phyloP scores from a whole-genome alignment of 2,113 vertebrate species.

The Rhynchopsitta pachyrhyncha region DNA sequence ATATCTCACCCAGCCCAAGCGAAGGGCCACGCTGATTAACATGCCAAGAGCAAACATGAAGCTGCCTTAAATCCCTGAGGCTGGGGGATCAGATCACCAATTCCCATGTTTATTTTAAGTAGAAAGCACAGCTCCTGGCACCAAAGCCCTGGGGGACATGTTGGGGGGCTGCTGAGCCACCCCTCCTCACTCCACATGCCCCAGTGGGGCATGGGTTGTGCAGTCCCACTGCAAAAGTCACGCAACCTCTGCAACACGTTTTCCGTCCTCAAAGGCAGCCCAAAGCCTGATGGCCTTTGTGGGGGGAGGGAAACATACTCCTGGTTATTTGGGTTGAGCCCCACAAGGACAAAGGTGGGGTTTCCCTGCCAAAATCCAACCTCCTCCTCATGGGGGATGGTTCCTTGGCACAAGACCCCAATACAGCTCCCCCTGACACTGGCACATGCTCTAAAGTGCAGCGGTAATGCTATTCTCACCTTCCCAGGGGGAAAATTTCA shows the following conservation, averaged over 20 bases:
- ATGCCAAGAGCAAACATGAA: not conserved
- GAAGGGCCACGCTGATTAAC: not conserved
- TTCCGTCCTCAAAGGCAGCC: not conserved
- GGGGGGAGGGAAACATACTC: fast-evolving
- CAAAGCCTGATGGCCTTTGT: not conserved
- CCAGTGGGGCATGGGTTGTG: fast-evolving
- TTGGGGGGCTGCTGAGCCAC: fast-evolving
- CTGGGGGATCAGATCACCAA: not conserved
- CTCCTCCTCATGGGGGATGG: fast-evolving
- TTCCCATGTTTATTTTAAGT: conserved; percentile 58
- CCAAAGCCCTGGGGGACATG: not conserved
- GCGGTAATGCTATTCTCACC: not conserved
- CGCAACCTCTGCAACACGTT: fast-evolving
- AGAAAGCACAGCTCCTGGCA: not conserved
- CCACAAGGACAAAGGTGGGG: fast-evolving
- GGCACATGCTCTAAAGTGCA: fast-evolving
- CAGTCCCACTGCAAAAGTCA: not conserved
- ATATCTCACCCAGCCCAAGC: fast-evolving
- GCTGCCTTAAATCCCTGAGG: not conserved
- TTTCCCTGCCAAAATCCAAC: not conserved
- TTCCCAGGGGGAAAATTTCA: not conserved
- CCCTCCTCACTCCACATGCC: fast-evolving
- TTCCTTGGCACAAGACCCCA: fast-evolving
- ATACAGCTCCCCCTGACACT: fast-evolving
- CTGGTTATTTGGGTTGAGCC: not conserved